Evolutionary conservation across 2,113 vertebrate genomes (phyloP).

Genomic region (Cottus gobio): DNA sequence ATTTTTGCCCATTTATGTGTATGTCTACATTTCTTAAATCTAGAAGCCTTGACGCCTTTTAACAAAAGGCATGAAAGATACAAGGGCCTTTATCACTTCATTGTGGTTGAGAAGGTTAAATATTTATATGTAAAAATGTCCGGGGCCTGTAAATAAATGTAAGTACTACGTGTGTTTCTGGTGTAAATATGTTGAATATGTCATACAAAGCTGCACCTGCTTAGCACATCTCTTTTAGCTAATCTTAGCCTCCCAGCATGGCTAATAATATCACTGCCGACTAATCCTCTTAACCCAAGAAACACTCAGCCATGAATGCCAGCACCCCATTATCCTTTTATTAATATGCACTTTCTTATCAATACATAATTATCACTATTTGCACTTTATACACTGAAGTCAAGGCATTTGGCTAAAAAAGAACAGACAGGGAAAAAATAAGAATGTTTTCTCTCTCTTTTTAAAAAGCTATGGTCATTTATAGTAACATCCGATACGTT

Average conservation of each 20-base stretch:
- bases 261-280: conserved; percentile 63
- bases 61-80: neutral
- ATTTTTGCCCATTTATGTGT: neutral
- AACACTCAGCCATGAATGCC: conserved; percentile 52
- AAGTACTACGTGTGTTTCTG: neutral
- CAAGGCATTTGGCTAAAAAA: conserved; percentile 81
- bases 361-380: conserved; percentile 78
- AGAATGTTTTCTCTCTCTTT: conserved; percentile 49
- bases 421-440: conserved; percentile 36
- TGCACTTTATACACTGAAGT: conserved; percentile 80
- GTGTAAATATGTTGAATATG: neutral
- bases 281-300: conserved; percentile 68
- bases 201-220: conserved; percentile 24
- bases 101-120: neutral
- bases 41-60: neutral
- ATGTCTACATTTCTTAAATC: neutral
- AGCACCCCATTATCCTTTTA: conserved; percentile 72
- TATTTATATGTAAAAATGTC: neutral
- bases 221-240: conserved; percentile 3
- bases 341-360: conserved; percentile 81
- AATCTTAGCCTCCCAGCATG: neutral
- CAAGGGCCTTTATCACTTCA: neutral
- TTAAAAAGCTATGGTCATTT: conserved; percentile 76
- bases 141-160: conserved; percentile 5
- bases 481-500: conserved; percentile 75